Percentiles rank a stretch among this genome's conserved stretches.
These are phyloP conservation scores for Watsonalla binaria DNA, from an alignment of 2,888 invertebrate species.

Conservation along the genomic window DNA sequence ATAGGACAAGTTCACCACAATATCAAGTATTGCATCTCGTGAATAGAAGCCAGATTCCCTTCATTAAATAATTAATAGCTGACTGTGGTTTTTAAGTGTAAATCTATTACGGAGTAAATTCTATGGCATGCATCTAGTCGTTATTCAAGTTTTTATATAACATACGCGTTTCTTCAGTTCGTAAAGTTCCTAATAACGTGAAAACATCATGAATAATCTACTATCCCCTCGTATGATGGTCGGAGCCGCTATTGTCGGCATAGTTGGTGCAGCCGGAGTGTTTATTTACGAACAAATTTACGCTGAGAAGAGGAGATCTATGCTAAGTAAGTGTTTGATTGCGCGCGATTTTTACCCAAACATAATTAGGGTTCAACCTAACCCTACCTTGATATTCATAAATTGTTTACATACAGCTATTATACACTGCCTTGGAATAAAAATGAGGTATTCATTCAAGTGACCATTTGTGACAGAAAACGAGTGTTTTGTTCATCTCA, in stretches of 20 bases:
- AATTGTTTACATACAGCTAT: background rate
- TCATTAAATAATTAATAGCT: too few species aligned
- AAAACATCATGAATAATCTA: constrained; percentile 24
- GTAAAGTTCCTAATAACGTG: constrained; percentile 1
- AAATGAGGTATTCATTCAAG: too few species aligned
- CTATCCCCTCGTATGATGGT: constrained; percentile 57
- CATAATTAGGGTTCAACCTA: background rate
- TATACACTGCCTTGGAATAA: too few species aligned
- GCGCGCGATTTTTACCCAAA: too few species aligned
- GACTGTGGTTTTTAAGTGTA: too few species aligned
- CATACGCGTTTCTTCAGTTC: background rate
- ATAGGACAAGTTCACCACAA: too few species aligned
- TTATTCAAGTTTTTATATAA: background rate
- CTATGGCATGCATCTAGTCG: too few species aligned
- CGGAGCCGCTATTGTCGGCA: constrained; percentile 70
- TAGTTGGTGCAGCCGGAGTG: constrained; percentile 71
- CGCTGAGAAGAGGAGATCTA: constrained; percentile 64
- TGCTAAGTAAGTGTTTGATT: constrained; percentile 49
- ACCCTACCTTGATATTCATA: constrained; percentile 5
- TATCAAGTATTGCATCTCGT: too few species aligned
- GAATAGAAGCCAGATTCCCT: too few species aligned
- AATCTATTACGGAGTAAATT: too few species aligned
- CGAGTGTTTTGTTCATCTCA: too few species aligned
- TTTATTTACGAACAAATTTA: constrained; percentile 72
- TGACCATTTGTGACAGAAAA: too few species aligned